Base-by-base conservation (phyloP, 1,140 invertebrate genomes). In the Temnothorax nylanderi region DNA sequence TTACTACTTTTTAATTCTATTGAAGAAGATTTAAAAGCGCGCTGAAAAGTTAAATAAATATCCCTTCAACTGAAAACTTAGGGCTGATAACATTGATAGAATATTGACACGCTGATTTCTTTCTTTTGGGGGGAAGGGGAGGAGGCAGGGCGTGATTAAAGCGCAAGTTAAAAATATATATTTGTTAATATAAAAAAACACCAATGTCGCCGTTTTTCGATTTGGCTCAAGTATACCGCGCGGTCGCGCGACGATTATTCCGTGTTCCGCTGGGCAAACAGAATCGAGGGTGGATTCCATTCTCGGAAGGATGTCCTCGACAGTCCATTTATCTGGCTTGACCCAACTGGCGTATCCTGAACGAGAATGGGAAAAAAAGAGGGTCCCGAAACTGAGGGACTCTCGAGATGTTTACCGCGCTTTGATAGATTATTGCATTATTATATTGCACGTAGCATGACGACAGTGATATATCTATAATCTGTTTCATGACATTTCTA, bases 301-400 rank as follows among this genome's bases (percentile, higher is more conserved):
- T 84, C 71, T 84, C 37, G 26, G 6, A 75, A 84, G 69, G 54
- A 84, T 56, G 44, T 60, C 26, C 71, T 75, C 81, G 81, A 65
- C 49, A 86, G 49, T 81, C 51, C 85, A 86, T 81, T 86, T 86
- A 86, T 86, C 60, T 86, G 37, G 62, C 60, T 86, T 81, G 85
- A 86, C 51, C 76, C 64, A 86, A 49, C 72, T 78, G 18, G 21
- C 44, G 32, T 76, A 74, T 84, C 80, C 58, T 56, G 51, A 49
- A 49, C 41, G 26, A 65, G 44, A 64, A 56, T 26, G 4, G 44
- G 21, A 2, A 5, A 65, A 62, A 84, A 47, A 74, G 74, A 75
- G 51, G 47, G 37, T 44, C n/a, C 56, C 37, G 18, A 21, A 49
- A 62, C 13, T 47, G 37, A 58, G 3, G 11, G 26, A 75, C 26